Evolutionary conservation across 2,888 invertebrate genomes (phyloP).

Genomic region (Congeria kusceri): DNA sequence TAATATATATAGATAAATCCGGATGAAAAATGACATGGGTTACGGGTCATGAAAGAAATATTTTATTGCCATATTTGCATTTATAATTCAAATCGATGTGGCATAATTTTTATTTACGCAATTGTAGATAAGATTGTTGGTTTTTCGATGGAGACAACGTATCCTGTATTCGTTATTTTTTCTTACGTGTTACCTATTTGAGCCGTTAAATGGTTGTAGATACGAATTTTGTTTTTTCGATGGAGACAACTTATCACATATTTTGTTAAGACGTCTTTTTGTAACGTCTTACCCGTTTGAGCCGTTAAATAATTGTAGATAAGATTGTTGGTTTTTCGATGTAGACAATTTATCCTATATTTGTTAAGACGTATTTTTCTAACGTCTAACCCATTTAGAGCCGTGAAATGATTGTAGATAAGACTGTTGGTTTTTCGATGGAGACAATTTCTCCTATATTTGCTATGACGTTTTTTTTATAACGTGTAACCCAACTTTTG

Average conservation of each 20-base stretch:
- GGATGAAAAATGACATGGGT: neutral
- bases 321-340: neutral
- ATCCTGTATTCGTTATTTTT: too few species aligned
- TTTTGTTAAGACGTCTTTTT: too few species aligned
- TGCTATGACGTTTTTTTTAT: too few species aligned
- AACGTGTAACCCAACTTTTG: too few species aligned
- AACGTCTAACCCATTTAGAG: too few species aligned
- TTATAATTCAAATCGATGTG: neutral
- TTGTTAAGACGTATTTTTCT: too few species aligned
- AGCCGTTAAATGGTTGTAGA: neutral
- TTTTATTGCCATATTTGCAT: neutral
- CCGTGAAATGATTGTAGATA: neutral
- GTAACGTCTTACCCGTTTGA: too few species aligned
- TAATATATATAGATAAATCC: too few species aligned
- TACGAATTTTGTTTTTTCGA: neutral
- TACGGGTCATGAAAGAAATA: neutral
- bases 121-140: slow-evolving; percentile 1
- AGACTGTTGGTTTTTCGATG: neutral
- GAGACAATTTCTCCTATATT: too few species aligned
- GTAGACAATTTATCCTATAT: too few species aligned
- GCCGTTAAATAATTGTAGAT: neutral
- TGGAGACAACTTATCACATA: too few species aligned
- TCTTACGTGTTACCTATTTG: too few species aligned
- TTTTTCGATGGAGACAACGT: neutral
- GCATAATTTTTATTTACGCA: neutral